These are phyloP conservation scores for Lutraria lutraria DNA, from an alignment of 2,888 invertebrate genomes.

Conservation along the genomic window DNA sequence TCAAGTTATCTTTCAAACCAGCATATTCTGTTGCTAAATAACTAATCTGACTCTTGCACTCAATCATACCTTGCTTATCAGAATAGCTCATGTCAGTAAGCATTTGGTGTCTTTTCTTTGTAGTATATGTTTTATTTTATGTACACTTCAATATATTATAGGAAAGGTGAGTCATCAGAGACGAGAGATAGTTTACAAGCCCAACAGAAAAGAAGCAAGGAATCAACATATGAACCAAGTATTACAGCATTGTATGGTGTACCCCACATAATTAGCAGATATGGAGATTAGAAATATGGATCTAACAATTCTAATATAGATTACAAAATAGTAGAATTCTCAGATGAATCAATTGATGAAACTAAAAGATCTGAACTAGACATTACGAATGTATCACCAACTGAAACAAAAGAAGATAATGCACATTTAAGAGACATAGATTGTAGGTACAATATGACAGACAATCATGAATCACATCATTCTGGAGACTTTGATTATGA, in stretches of 20 bases:
- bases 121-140: too few species aligned
- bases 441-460: background rate
- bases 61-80: too few species aligned
- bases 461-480: background rate
- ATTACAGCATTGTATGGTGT: background rate
- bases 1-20: too few species aligned
- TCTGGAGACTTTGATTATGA: slow-evolving; percentile 17
- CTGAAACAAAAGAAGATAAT: background rate
- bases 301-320: background rate
- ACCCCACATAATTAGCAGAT: background rate
- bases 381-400: background rate
- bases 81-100: too few species aligned
- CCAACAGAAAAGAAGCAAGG: background rate
- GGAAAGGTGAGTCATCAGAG: background rate
- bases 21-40: too few species aligned
- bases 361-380: background rate
- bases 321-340: slow-evolving; percentile 44
- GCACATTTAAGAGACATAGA: background rate
- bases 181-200: background rate
- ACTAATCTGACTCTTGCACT: too few species aligned
- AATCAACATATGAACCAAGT: background rate
- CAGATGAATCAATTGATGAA: slow-evolving; percentile 51
- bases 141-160: background rate
- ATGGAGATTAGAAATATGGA: background rate
- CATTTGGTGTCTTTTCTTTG: too few species aligned